A percentile compares a stretch with the other conserved stretches of the same genome.
phyloP scores from a whole-genome alignment of 2,797 vertebrate species.

The Cephalopachus bancanus region DNA sequence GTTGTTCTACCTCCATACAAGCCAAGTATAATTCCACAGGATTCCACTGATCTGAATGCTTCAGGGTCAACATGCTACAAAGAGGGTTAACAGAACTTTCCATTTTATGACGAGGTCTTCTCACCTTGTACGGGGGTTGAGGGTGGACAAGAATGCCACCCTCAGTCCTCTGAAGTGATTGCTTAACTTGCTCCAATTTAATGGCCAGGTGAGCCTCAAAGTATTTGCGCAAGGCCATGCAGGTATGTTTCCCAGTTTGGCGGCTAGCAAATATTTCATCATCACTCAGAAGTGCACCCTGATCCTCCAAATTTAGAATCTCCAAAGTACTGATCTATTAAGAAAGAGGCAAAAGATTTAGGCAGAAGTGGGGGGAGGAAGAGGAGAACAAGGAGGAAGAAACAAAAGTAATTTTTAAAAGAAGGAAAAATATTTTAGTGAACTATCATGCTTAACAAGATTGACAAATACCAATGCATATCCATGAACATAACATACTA shows the following conservation, averaged over 20 bases:
- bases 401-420: not conserved
- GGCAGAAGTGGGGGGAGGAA: not conserved
- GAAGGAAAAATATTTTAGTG: not conserved
- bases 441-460: constrained; percentile 48
- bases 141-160: constrained; percentile 97
- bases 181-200: constrained; percentile 99
- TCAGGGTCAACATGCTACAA: not conserved
- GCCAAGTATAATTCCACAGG: not conserved
- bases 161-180: constrained; percentile 98
- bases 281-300: constrained; percentile 97
- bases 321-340: constrained; percentile 98
- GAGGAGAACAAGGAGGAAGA: not conserved
- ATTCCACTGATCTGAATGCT: not conserved
- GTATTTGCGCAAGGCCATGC: constrained; percentile 98
- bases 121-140: constrained; percentile 98
- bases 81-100: accelerated
- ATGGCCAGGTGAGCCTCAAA: constrained; percentile 99
- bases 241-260: constrained; percentile 99
- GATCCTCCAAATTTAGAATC: constrained; percentile 98
- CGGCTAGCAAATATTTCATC: constrained; percentile 99
- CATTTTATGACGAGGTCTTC: constrained; percentile 15
- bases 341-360: not conserved
- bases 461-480: constrained; percentile 12
- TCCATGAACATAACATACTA: not conserved
- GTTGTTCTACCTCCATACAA: not conserved